Percentiles rank a stretch among this genome's conserved stretches.
phyloP scores from a whole-genome alignment of 2,113 vertebrate genomes.

The Forbesichthys agassizii region DNA sequence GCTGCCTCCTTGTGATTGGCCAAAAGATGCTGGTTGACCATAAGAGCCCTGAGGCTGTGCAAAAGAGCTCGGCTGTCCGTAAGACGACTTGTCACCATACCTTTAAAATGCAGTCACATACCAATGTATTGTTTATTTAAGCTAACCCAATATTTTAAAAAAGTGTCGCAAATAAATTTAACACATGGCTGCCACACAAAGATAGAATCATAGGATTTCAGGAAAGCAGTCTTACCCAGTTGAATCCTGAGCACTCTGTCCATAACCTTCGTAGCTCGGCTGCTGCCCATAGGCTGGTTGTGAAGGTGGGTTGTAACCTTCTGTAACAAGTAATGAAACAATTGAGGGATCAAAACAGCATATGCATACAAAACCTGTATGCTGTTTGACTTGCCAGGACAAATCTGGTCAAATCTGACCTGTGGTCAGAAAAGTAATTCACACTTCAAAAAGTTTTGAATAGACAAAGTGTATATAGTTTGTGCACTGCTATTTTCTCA shows the following conservation, averaged over 20 bases:
- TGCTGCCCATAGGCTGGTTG: conserved; percentile 53
- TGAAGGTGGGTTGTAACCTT: conserved; percentile 62
- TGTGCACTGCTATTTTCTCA: background rate
- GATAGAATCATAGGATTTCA: background rate
- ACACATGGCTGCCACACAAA: background rate
- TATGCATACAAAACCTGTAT: background rate
- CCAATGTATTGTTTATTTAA: background rate
- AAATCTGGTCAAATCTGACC: too few species aligned
- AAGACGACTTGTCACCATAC: conserved; percentile 66
- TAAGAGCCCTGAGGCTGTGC: conserved; percentile 23
- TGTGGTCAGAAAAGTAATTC: background rate
- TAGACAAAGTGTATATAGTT: background rate
- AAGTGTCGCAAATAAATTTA: too few species aligned
- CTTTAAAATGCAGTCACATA: conserved; percentile 31
- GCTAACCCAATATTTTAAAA: background rate
- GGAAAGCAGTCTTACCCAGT: conserved; percentile 62
- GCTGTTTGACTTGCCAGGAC: background rate
- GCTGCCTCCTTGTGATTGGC: conserved; percentile 43
- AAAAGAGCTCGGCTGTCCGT: conserved; percentile 27
- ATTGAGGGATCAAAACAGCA: background rate
- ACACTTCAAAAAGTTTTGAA: too few species aligned
- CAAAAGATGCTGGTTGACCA: conserved; percentile 42
- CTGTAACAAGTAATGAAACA: conserved; percentile 16
- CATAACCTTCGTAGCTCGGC: conserved; percentile 65
- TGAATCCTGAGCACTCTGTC: conserved; percentile 58